Evolutionary conservation across 2,888 invertebrate genomes (phyloP).

Genomic region (Noctua janthe): DNA sequence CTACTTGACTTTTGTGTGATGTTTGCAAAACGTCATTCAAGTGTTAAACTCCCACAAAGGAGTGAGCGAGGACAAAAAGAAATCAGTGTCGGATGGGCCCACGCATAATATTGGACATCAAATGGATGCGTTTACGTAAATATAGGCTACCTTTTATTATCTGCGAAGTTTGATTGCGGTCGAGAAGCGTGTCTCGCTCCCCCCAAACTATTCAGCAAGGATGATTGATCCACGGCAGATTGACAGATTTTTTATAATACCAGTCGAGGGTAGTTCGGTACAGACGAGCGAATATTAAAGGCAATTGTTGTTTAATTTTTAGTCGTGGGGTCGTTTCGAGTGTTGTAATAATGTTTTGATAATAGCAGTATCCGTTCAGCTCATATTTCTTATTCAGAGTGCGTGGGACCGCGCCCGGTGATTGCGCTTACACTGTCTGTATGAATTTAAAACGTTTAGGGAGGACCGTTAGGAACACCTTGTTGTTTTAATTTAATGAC

Average conservation of each 20-base stretch:
- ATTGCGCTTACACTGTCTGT: slow-evolving; percentile 75
- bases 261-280: slow-evolving; percentile 82
- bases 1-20: slow-evolving; percentile 78
- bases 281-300: slow-evolving; percentile 89
- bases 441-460: slow-evolving; percentile 81
- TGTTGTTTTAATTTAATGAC: slow-evolving; percentile 69
- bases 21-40: slow-evolving; percentile 82
- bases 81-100: slow-evolving; percentile 83
- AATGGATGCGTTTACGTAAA: slow-evolving; percentile 89
- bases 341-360: slow-evolving; percentile 91
- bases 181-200: slow-evolving; percentile 80
- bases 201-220: slow-evolving; percentile 84
- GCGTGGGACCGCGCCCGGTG: slow-evolving; percentile 84
- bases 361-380: slow-evolving; percentile 90
- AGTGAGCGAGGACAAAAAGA: slow-evolving; percentile 75
- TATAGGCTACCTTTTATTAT: slow-evolving; percentile 88
- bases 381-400: slow-evolving; percentile 90
- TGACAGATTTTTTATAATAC: slow-evolving; percentile 90
- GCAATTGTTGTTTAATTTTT: slow-evolving; percentile 91
- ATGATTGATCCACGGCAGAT: slow-evolving; percentile 90
- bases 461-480: slow-evolving; percentile 82
- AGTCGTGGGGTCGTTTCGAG: slow-evolving; percentile 88
- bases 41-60: slow-evolving; percentile 75
- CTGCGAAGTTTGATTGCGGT: slow-evolving; percentile 87
- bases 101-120: slow-evolving; percentile 87